Evolutionary conservation across 1,140 invertebrate species (phyloP).

Genomic region (Drosophila quadrilineata): DNA sequence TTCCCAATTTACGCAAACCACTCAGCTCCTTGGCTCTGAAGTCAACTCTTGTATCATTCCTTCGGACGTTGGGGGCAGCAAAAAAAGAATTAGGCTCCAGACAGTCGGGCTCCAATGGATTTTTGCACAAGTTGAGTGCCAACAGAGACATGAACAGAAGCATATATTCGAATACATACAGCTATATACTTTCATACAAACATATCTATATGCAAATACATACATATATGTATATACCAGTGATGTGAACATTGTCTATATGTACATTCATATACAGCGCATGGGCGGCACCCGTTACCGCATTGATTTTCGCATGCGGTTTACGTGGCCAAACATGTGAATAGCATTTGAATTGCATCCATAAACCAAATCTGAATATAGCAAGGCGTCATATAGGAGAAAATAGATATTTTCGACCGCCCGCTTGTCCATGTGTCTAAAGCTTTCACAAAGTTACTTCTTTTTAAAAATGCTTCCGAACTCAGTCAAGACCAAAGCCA

Average conservation of each 20-base stretch:
- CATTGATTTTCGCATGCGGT: constrained; percentile 48
- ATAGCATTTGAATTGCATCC: constrained; percentile 59
- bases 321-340: constrained; percentile 29
- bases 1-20: constrained; percentile 30
- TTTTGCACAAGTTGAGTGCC: constrained; percentile 77
- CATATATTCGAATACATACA: constrained; percentile 40
- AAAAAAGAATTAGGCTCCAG: constrained; percentile 73
- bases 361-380: constrained; percentile 51
- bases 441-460: constrained; percentile 53
- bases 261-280: constrained; percentile 26
- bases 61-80: constrained; percentile 31
- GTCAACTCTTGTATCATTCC: constrained; percentile 19
- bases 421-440: background rate
- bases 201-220: background rate
- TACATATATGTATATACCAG: background rate
- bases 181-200: constrained; percentile 16
- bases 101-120: constrained; percentile 76
- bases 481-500: constrained; percentile 47
- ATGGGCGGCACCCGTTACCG: constrained; percentile 43
- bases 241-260: background rate
- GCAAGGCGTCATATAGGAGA: constrained; percentile 27
- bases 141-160: constrained; percentile 76
- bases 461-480: constrained; percentile 53
- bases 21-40: background rate
- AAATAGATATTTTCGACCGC: constrained; percentile 25